Base-by-base conservation (phyloP, 2,113 vertebrate genomes). In the Ibidorhyncha struthersii region DNA sequence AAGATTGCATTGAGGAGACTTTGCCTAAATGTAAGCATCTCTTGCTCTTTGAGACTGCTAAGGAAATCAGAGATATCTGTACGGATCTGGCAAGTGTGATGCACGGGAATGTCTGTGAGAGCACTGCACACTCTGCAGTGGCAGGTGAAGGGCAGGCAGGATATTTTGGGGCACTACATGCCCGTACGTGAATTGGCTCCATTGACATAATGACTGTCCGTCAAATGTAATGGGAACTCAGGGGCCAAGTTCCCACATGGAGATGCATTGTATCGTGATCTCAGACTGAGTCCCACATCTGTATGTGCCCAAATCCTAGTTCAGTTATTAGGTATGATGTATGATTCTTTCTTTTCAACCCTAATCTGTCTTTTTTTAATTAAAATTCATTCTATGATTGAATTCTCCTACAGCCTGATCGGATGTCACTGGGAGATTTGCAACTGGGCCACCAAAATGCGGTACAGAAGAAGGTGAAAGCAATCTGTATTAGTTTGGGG, bases 191-290 rank as follows among this genome's bases (percentile, higher is more conserved):
- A 62, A 53, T 66, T 70, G 18, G 14, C 23, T 90, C 34, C 15
- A 20, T 6, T 80, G 58, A 47, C 32, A 4, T 29, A 36, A 4
- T 72, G 59, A 20, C 53, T 2, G 4, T 79, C 76, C 20, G 4
- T 71, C 8, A 2, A 62, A 20, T 21, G 10, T 12, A 36, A 8
- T 29, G 32, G 61, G 43, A 74, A 52, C 34, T 66, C n/a, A 22
- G 16, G 9, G 4, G 6, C 59, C 1, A 1, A 41, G 62, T 41
- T 87, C 36, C 27, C 30, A 30, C 12, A 9, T 40, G 32, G 45
- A 71, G 30, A 34, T 29, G 18, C 0, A 0, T 16, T 12, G 14
- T 56, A 17, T 30, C 7, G 0, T 55, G 53, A 29, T 55, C 43
- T 86, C 66, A 59, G n/a, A n/a, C 41, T 63, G 66, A 55, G n/a